These are phyloP conservation scores for Thyatira batis DNA, from an alignment of 2,888 invertebrate genomes.

Conservation along the genomic window DNA sequence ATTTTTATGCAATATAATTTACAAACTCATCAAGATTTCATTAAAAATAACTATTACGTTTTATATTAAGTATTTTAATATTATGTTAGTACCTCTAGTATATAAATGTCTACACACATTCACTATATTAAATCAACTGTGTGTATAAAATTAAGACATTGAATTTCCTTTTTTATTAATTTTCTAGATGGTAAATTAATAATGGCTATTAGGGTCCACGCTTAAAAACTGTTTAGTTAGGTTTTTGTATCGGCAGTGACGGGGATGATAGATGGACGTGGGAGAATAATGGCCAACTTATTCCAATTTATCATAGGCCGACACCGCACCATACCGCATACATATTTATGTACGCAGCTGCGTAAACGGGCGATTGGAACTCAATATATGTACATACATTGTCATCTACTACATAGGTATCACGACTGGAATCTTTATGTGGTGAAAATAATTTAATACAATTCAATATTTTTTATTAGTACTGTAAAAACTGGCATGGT, in stretches of 20 bases:
- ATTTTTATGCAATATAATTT: too few species aligned
- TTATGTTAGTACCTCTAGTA: too few species aligned
- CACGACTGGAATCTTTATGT: too few species aligned
- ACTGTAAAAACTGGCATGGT: neutral
- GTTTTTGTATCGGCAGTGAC: conserved; percentile 29
- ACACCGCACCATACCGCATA: conserved; percentile 29
- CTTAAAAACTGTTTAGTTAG: conserved; percentile 2
- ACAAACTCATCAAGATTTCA: too few species aligned
- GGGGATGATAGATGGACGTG: conserved; percentile 52
- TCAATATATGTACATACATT: neutral
- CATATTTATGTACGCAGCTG: conserved; percentile 38
- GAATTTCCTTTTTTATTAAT: neutral
- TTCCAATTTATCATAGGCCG: conserved; percentile 49
- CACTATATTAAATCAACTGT: too few species aligned
- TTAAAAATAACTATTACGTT: too few species aligned
- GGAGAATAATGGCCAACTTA: conserved; percentile 48
- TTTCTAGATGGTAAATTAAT: neutral
- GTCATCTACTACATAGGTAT: too few species aligned
- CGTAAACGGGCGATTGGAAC: conserved; percentile 10
- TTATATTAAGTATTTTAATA: too few species aligned
- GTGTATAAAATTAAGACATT: neutral
- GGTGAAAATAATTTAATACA: too few species aligned
- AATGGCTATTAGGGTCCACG: neutral
- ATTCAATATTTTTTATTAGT: too few species aligned
- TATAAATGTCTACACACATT: too few species aligned